A percentile compares a stretch with the other conserved stretches of the same genome.
phyloP scores from a whole-genome alignment of 2,113 vertebrate species.

The Nannospalax galili region DNA sequence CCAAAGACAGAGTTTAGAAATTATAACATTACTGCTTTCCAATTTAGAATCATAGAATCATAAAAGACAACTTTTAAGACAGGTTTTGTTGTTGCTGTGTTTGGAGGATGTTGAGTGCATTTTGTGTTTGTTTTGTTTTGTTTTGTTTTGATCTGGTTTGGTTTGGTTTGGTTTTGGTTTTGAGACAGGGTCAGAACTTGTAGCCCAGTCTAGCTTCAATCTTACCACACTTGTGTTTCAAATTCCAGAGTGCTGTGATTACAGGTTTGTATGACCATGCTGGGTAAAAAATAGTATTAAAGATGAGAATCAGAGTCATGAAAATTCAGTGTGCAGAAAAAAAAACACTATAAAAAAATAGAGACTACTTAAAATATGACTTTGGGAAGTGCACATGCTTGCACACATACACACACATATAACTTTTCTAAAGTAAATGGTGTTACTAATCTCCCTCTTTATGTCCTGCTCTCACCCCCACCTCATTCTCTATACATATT shows the following conservation, averaged over 20 bases:
- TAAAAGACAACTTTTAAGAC: neutral
- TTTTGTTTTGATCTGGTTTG: neutral
- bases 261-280: neutral
- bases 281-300: neutral
- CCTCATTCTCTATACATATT: neutral
- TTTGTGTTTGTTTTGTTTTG: neutral
- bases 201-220: neutral
- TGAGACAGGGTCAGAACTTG: neutral
- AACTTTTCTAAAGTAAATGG: neutral
- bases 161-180: neutral
- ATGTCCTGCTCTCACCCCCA: neutral
- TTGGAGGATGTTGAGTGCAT: neutral
- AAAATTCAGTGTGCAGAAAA: neutral
- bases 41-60: conserved; percentile 44
- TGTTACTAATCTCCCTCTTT: neutral
- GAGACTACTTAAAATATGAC: neutral
- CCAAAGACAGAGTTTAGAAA: conserved; percentile 39
- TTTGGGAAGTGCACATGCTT: neutral
- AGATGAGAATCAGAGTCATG: neutral
- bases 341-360: neutral
- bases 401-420: neutral
- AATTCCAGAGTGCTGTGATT: neutral
- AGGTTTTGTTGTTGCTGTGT: neutral
- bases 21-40: neutral
- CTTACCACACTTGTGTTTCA: neutral